Evolutionary conservation across 2,113 vertebrate species (phyloP), one percentile per base, ranked within the genome.

Genomic region (Oncorhynchus keta): DNA sequence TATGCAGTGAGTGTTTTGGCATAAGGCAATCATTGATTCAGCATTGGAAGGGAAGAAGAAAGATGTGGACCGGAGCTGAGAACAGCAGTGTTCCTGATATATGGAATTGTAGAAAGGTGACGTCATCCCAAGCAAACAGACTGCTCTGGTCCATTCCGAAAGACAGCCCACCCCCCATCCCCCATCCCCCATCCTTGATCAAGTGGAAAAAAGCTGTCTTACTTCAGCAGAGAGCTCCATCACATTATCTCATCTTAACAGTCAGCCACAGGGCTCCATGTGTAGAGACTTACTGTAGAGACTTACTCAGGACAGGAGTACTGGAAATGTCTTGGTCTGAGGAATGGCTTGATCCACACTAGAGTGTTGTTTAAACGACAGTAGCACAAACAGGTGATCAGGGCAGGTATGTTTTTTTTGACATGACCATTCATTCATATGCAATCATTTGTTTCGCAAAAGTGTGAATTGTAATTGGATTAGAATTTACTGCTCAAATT

Each of bases 81-180:
- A 89, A 92, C 86, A 90, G 85, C 81, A 76, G 78, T 75, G 73
- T 84, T 89, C 90, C 87, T 91, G 89, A 92, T 93, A 85, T 89
- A 87, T 88, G 81, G 86, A 90, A 92, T 88, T 90, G 88, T 87
- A 89, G 89, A 85, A 89, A 82, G 81, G 83, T 94, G 90, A 93
- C 93, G 92, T 94, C 89, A 93, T 92, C 90, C 81, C 84, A 87
- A 65, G 86, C 80, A 89, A 92, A 93, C 90, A 89, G 83, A 89
- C 87, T 81, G 87, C 79, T 91, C 81, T 85, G 87, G 86, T 84
- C 76, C 75, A 49, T 76, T 78, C 81, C 87, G 78, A 89, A 74
- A 83, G 75, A 86, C 84, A 85, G 80, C 78, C 83, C 68, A n/a
- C 55, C 76, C 39, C 70, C 35, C 39, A 24, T 24, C 12, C 62